Base-by-base conservation (phyloP, 2,888 invertebrate genomes). In the Trichacis sp. region DNA sequence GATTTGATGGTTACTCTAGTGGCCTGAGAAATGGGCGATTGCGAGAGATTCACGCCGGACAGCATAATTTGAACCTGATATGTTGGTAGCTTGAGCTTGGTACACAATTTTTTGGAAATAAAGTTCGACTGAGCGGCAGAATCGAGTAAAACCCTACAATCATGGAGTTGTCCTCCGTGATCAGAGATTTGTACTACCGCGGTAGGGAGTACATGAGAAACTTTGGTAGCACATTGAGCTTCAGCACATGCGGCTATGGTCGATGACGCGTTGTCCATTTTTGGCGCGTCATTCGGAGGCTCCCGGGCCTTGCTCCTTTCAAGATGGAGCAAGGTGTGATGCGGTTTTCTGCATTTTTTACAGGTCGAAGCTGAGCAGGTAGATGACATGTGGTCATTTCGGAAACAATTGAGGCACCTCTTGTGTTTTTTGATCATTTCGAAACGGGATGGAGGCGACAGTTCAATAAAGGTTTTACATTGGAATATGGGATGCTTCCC, bases 401-500 rank as follows among this genome's bases (percentile, higher is more conserved):
- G 47, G 1, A 64, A 45, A 40, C 59, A 64, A 45, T 64, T 64
- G 5, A 64, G 29, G 38, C 64, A 64, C 17, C 55, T 29, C 20
- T 59, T 48, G 2, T 40, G 29, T 12, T 24, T 42, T 33, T 59
- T 59, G 1, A 45, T 42, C 47, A 55, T 45, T 1, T 52, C 19
- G 9, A 64, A 46, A 12, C 59, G 42, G 15, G 20, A 9, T 2
- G 17, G 9, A 17, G 52, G 17, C 18, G 58, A 18, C 19, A 59
- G 38, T 8, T 55, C 55, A 6, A 56, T 17, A 30, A 62, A 62
- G 1, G n/a, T n/a, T 42, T 52, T 52, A 29, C 62, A 56, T 5
- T 42, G 33, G 19, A 40, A 62, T 15, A 56, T 19, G 12, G 56
- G 20, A 30, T 56, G 62, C 14, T 38, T 17, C 5, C 46, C 19